phyloP scores from a whole-genome alignment of 2,113 vertebrate species.

The Ailuropoda melanoleuca region DNA sequence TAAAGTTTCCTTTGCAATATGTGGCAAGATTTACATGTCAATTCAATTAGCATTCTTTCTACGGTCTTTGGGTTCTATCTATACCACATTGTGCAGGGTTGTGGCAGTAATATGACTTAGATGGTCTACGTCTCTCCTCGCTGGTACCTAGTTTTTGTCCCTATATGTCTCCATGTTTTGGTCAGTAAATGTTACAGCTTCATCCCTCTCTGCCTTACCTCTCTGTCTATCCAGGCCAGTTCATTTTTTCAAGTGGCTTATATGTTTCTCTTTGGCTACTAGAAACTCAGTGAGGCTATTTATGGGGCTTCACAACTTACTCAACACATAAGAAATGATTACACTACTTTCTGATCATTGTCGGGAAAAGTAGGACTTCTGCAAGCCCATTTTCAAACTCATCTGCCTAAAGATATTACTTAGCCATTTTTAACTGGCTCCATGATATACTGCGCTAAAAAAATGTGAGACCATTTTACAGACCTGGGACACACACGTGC shows the following conservation, averaged over 20 bases:
- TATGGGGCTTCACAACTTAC: neutral
- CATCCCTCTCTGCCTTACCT: neutral
- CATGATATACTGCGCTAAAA: neutral
- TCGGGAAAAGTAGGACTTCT: neutral
- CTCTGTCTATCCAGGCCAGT: neutral
- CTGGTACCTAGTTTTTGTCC: neutral
- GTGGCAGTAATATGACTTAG: neutral
- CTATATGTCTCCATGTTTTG: neutral
- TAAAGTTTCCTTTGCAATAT: neutral
- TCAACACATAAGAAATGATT: neutral
- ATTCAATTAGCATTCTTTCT: neutral
- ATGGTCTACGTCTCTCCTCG: neutral
- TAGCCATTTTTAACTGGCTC: neutral
- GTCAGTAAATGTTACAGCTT: neutral
- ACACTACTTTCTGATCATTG: neutral
- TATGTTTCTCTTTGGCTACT: neutral
- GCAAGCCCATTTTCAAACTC: neutral
- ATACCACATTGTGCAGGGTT: neutral
- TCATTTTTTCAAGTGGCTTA: neutral
- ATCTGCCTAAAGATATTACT: neutral
- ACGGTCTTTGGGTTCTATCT: neutral
- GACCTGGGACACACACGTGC: neutral
- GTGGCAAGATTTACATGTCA: neutral
- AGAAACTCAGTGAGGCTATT: neutral
- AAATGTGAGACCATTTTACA: neutral